Percentiles rank a stretch among this genome's conserved stretches.
These are phyloP conservation scores for Cylindroiulus punctatus DNA, from an alignment of 2,888 invertebrate genomes.

Conservation along the genomic window DNA sequence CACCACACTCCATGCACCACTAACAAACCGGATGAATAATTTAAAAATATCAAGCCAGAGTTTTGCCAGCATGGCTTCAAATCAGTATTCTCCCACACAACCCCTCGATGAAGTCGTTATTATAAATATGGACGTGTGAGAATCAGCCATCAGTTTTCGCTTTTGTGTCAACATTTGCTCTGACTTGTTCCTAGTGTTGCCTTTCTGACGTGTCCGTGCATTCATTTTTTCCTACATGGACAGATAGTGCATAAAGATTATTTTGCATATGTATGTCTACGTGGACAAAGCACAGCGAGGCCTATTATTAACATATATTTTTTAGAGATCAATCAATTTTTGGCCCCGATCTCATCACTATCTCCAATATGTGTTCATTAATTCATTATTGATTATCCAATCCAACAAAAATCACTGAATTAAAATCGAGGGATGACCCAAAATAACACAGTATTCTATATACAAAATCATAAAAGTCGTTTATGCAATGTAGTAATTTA, in stretches of 20 bases:
- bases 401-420: neutral
- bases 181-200: conserved; percentile 8
- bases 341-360: neutral
- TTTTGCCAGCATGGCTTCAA: neutral
- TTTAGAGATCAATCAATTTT: neutral
- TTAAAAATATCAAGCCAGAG: neutral
- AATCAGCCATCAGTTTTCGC: conserved; percentile 36
- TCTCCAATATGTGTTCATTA: conserved; percentile 23
- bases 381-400: neutral
- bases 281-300: neutral
- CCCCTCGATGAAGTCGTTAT: conserved; percentile 5
- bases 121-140: conserved; percentile 37
- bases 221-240: neutral
- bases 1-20: neutral
- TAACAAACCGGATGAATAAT: neutral
- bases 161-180: conserved; percentile 37
- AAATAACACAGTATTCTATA: too few relatives aligned
- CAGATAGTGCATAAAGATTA: neutral
- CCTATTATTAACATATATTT: neutral
- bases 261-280: conserved; percentile 17
- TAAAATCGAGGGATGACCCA: neutral
- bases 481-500: too few relatives aligned
- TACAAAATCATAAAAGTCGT: too few relatives aligned
- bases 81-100: neutral
- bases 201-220: conserved; percentile 10